A percentile compares a stretch with the other conserved stretches of the same genome.
Conservation (phyloP, 2,888 invertebrate species). For the Ceratothoa steindachneri region DNA sequence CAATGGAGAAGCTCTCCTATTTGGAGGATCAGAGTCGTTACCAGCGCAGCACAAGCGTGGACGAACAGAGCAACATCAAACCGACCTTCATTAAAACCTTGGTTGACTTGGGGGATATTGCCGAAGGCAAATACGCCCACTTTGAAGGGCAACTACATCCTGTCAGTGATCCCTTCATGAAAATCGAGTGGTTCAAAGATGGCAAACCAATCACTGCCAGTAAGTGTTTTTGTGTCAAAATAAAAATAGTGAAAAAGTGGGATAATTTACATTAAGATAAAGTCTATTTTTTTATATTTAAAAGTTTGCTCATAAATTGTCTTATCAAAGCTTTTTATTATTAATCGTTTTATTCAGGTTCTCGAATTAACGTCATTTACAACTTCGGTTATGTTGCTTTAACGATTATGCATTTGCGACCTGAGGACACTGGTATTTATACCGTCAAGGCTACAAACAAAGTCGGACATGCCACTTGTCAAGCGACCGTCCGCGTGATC, state of each 20-base stretch:
- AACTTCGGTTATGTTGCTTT: slow-evolving; percentile 99
- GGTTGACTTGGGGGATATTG: slow-evolving; percentile 76
- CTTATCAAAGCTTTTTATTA: too few species aligned
- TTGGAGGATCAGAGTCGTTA: slow-evolving; percentile 66
- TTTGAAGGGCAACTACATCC: slow-evolving; percentile 89
- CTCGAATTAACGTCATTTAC: slow-evolving; percentile 93
- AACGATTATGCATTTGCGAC: slow-evolving; percentile 95
- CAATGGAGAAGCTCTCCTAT: slow-evolving; percentile 52
- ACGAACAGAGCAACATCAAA: slow-evolving; percentile 72
- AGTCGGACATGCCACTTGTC: slow-evolving; percentile 50
- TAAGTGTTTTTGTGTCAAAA: slow-evolving; percentile 18
- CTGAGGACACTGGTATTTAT: slow-evolving; percentile 95
- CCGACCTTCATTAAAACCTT: slow-evolving; percentile 84
- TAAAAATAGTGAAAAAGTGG: not conserved
- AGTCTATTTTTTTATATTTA: not conserved
- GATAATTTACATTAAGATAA: not conserved
- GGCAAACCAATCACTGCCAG: slow-evolving; percentile 92
- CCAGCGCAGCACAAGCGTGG: slow-evolving; percentile 70
- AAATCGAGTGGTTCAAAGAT: slow-evolving; percentile 91
- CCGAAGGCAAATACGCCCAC: slow-evolving; percentile 86
- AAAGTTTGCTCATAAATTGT: not conserved
- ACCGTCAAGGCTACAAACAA: slow-evolving; percentile 86
- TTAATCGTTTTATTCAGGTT: slow-evolving; percentile 57
- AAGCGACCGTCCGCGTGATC: slow-evolving; percentile 32
- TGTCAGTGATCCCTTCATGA: slow-evolving; percentile 87